Evolutionary conservation across 2,888 invertebrate species (phyloP).

Genomic region (Microctonus aethiopoides): DNA sequence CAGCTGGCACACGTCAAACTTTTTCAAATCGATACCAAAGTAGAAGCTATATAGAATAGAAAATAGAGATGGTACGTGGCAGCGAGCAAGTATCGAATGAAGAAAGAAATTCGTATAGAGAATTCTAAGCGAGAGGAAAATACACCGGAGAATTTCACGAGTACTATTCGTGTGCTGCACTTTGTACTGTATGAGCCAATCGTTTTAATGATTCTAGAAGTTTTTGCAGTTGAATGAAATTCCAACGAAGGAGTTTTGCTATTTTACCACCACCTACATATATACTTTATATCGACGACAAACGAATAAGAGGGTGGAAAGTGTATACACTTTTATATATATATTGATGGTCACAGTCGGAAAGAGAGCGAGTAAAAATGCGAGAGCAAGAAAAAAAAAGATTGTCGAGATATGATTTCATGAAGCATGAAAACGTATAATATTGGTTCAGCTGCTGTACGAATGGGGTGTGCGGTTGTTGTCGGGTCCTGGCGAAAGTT

Average conservation of each 20-base stretch:
- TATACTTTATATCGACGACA: background rate
- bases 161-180: conserved; percentile 2
- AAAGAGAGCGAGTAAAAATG: background rate
- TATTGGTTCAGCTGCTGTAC: background rate
- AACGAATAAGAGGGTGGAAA: background rate
- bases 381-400: background rate
- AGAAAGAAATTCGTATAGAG: conserved; percentile 7
- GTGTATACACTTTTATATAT: background rate
- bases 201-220: conserved; percentile 27
- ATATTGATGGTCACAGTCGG: background rate
- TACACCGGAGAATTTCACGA: conserved; percentile 3
- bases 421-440: background rate
- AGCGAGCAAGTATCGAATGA: background rate
- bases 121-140: conserved; percentile 26
- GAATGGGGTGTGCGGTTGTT: background rate
- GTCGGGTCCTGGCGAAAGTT: background rate
- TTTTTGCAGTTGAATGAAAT: conserved; percentile 14
- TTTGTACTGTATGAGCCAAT: conserved; percentile 1
- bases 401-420: background rate
- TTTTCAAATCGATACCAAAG: conserved; percentile 35
- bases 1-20: conserved; percentile 41
- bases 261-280: background rate
- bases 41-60: conserved; percentile 4
- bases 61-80: background rate
- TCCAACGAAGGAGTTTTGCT: conserved; percentile 3